Conservation (phyloP, 2,113 vertebrate genomes). For the Hypomesus transpacificus region DNA sequence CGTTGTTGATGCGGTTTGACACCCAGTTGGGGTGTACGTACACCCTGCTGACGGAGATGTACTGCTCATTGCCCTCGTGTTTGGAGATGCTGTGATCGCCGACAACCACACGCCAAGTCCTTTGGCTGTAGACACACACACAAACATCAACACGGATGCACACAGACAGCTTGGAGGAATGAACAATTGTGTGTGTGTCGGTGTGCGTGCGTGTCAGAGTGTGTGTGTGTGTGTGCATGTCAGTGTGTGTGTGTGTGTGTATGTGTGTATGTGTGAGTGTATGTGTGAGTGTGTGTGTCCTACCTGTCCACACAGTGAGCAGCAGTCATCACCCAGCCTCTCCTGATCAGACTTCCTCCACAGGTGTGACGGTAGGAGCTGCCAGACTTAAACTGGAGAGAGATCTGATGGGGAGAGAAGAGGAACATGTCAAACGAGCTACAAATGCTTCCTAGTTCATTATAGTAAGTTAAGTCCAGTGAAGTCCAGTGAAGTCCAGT, state of each 20-base stretch:
- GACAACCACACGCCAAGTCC: constrained; percentile 69
- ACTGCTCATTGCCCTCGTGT: constrained; percentile 71
- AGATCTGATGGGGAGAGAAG: constrained; percentile 61
- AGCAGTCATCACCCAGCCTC: constrained; percentile 84
- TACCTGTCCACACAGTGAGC: constrained; percentile 80
- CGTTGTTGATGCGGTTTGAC: constrained; percentile 43
- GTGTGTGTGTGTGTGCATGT: neutral
- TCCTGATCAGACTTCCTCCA: constrained; percentile 78
- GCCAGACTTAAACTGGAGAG: constrained; percentile 73
- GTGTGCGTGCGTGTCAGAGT: no score
- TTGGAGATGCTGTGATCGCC: constrained; percentile 77
- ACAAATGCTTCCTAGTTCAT: neutral
- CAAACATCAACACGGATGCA: neutral
- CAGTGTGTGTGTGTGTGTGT: neutral
- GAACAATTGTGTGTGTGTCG: neutral
- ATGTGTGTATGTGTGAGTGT: neutral
- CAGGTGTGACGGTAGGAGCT: constrained; percentile 78
- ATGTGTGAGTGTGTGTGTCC: neutral
- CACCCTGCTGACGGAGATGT: constrained; percentile 51
- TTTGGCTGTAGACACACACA: constrained; percentile 9
- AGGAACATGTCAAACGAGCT: neutral
- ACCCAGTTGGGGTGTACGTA: constrained; percentile 70
- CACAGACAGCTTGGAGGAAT: neutral
- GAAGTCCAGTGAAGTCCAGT: no score
- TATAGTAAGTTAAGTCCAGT: neutral